Evolutionary conservation across 2,888 invertebrate genomes (phyloP), one percentile per base, ranked within the genome.

Genomic region (Troglohyphantes excavatus): DNA sequence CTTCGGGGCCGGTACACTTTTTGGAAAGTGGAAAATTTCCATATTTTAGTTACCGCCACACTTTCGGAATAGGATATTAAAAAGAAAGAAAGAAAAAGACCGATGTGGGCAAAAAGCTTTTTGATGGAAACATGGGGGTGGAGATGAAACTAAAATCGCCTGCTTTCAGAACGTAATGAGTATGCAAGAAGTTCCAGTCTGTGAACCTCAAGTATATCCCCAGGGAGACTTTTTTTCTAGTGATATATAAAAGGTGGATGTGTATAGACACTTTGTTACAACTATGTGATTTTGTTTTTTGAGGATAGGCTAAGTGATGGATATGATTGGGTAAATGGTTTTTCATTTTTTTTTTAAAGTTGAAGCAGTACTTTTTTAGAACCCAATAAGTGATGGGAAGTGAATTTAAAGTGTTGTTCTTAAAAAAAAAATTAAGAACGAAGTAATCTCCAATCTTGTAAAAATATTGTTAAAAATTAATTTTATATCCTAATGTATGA

Each of bases 41-140:
- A 87, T 87, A 87, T 87, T 87, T 87, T 87, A 87, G 86, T 65
- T 72, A 72, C 72, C 29, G 53, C 86, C 76, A 87, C 86, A 68
- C 79, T 79, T 87, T 87, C 7, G 63, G 46, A 87, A 79, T 72
- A 87, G 65, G 68, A 87, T 78, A 78, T 86, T 70, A 79, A 86
- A 79, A 70, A 63, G 27, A 11, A n/a, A 53, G 11, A 46, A 46
- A 46, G 17, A 46, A 39, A 70, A 70, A 70, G 23, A 70, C 19
- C 13, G 17, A 72, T 72, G 53, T 26, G 86, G 29, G 43, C 72
- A 87, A 73, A 87, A 87, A 87, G 86, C 79, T 79, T 72, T 79
- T 72, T 65, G 63, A 78, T 78, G 65, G 61, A 29, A 63, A 87
- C 46, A 21, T 27, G 70, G 72, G 72, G 29, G 33, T 46, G 33